Base-by-base conservation (phyloP, 2,888 invertebrate genomes). In the Cephus sareptanus region DNA sequence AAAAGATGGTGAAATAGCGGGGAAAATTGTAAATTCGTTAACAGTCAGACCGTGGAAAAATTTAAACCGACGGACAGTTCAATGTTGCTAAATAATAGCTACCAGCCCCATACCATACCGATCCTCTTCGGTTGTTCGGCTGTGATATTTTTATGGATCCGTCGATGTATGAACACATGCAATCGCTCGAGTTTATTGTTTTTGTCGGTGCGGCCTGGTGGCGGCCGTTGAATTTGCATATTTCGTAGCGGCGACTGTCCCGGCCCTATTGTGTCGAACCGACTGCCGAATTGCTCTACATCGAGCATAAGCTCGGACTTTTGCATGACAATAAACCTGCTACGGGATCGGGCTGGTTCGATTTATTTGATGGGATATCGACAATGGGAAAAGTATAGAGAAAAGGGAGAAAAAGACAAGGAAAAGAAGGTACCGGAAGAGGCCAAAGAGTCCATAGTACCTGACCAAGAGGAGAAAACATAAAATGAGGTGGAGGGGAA, bases 91-190 rank as follows among this genome's bases (percentile, higher is more conserved):
- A 88, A 88, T 88, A 88, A 87, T 86, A 83, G 83, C 33, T 77
- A 56, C 68, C 75, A 73, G 31, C 56, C 69, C n/a, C 78, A 76
- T 76, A 75, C 74, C 74, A 79, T 77, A 77, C 78, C 75, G 78
- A 76, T 35, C 76, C 74, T 76, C 78, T 56, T 76, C 37, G 73
- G 74, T 68, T 31, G 70, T 69, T 77, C 71, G 73, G 37, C 79
- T 79, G 81, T 79, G 82, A 87, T 88, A 88, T 88, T 90, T 89
- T 87, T 87, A 88, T 87, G 86, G 85, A 87, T 89, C 85, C 85
- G 87, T 88, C 88, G 88, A 87, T 87, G 88, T 89, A 88, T 87
- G 89, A 89, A 89, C 89, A 89, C 90, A 87, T 89, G 88, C 89
- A 87, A 88, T 87, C 86, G 86, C 82, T 87, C 87, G 85, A 87